Evolutionary conservation across 2,888 invertebrate species (phyloP), one percentile per base, ranked within the genome.

Genomic region (Cryptocephalus moraei): DNA sequence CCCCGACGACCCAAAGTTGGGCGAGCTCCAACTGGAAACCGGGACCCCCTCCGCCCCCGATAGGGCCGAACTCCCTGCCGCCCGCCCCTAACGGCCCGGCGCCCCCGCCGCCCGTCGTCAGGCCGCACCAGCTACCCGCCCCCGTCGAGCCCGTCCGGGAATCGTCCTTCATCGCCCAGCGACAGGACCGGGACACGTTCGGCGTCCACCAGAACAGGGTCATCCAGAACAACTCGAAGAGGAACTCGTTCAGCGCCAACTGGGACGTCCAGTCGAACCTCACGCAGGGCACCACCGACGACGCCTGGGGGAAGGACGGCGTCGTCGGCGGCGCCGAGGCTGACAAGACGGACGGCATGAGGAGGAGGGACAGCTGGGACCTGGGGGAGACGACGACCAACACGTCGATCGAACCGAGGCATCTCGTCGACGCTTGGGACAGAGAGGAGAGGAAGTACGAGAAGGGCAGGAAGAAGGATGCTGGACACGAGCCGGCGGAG

Each of bases 111-210:
- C 79, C 80, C 69, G 53, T 61, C 1, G 55, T 76, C 52, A 68
- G 76, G 53, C 75, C 77, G 49, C 80, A 77, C 43, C 83, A 80
- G 45, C 84, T 81, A 1, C 81, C 81, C 4, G 78, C 81, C 0
- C 82, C 84, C 0, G 77, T 81, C 33, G 81, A 82, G 55, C 79
- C 80, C 0, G 68, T 75, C 42, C 67, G 67, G 32, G 75, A 60
- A 32, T 52, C 50, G 1, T 75, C 78, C 0, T 84, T 84, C 57
- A 82, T 84, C 56, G 81, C 83, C 51, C 73, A 80, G 42, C 74
- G 84, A 1, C 81, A 84, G 56, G 84, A 84, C 57, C 71, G 83
- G 31, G 84, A 84, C 57, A 84, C 84, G 0, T 84, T 84, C 53
- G 84, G 84, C 0, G 84, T 84, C 1, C 81, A 84, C 48, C 83